These are phyloP conservation scores for Perognathus longimembris DNA, from an alignment of 2,113 vertebrate species.

Conservation along the genomic window DNA sequence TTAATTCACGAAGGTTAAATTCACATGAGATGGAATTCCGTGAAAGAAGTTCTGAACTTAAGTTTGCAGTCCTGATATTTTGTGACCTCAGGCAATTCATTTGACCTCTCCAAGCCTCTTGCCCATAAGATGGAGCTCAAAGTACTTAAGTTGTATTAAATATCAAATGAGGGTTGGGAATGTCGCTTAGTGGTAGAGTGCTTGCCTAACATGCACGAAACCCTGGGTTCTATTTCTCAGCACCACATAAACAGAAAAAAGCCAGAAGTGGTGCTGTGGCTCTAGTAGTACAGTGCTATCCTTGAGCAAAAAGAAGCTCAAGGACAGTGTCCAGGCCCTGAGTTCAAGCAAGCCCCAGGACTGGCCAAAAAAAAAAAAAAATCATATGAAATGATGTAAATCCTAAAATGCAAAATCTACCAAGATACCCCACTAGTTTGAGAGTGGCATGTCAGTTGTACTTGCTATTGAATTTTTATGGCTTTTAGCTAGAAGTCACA, in stretches of 20 bases:
- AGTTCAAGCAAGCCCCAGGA: no score
- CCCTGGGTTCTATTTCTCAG: no score
- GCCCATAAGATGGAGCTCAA: background rate
- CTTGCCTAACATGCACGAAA: no score
- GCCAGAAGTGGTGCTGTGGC: no score
- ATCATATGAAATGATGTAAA: conserved; percentile 35
- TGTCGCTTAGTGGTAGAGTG: no score
- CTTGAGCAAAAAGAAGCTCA: no score
- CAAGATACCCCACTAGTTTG: background rate
- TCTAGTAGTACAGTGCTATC: no score
- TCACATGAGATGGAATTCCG: background rate
- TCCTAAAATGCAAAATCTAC: background rate
- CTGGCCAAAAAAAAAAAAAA: no score
- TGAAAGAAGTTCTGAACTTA: background rate
- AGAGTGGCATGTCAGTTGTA: background rate
- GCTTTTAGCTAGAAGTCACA: background rate
- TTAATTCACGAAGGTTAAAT: conserved; percentile 10
- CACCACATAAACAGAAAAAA: no score
- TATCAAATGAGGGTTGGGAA: no score
- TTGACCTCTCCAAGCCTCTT: background rate
- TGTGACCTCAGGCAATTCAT: background rate
- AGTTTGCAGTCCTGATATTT: background rate
- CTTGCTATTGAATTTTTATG: background rate
- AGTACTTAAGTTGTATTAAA: background rate
- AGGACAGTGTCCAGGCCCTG: no score